Conservation (phyloP, 2,113 vertebrate genomes). For the Sterna hirundo region DNA sequence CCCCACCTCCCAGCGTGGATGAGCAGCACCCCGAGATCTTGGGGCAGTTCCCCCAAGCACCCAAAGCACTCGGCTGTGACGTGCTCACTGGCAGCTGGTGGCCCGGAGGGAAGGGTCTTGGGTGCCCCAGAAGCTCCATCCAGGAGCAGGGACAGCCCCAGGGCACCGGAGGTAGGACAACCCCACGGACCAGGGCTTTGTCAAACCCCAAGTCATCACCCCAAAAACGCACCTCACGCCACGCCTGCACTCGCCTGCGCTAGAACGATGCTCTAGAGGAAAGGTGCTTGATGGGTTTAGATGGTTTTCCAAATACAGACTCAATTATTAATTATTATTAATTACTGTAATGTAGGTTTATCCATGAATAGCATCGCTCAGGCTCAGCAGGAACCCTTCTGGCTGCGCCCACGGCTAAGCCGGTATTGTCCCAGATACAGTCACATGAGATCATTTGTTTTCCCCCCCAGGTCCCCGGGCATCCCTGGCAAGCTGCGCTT, state of each 20-base stretch:
- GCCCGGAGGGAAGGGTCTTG: background rate
- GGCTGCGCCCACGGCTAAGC: constrained; percentile 30
- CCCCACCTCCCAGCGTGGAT: rapidly evolving
- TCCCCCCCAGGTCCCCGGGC: background rate
- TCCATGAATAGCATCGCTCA: background rate
- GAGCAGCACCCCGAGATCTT: background rate
- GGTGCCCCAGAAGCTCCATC: background rate
- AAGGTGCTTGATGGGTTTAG: background rate
- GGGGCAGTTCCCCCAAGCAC: background rate
- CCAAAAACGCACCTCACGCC: rapidly evolving
- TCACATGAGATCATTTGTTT: constrained; percentile 32
- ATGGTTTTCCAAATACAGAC: background rate
- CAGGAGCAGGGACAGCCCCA: rapidly evolving
- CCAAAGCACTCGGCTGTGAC: background rate
- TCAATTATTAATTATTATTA: constrained; percentile 4
- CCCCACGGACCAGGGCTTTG: rapidly evolving
- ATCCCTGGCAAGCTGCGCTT: background rate
- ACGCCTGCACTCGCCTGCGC: background rate
- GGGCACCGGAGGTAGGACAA: background rate
- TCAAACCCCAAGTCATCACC: background rate
- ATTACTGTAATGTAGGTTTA: constrained; percentile 29
- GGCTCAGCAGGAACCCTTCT: constrained; percentile 31
- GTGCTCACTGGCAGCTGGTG: background rate
- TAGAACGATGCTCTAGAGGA: background rate
- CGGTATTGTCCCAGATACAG: constrained; percentile 50